phyloP scores from a whole-genome alignment of 2,113 vertebrate genomes.

The Pipra filicauda region DNA sequence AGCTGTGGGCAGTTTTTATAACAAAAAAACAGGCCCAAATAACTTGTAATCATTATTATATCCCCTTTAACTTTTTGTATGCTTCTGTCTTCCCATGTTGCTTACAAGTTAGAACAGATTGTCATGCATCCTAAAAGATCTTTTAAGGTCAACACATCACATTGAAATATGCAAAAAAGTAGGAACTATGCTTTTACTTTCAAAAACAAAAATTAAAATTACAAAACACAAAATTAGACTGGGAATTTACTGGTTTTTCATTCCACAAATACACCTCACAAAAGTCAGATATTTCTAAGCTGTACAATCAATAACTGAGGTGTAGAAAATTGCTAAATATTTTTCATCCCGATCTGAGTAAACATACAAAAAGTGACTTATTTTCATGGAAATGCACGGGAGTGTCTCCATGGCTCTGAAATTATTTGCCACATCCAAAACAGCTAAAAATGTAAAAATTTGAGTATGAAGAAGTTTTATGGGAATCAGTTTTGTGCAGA shows the following conservation, averaged over 20 bases:
- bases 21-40: neutral
- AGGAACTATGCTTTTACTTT: neutral
- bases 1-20: neutral
- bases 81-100: neutral
- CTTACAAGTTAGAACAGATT: neutral
- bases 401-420: neutral
- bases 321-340: constrained; percentile 8
- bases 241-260: neutral
- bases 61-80: neutral
- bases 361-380: constrained; percentile 23
- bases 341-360: neutral
- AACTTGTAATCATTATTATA: neutral
- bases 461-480: neutral
- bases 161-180: neutral
- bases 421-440: neutral
- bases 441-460: neutral
- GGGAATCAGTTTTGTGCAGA: neutral
- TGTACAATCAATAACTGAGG: constrained; percentile 15
- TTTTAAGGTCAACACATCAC: neutral
- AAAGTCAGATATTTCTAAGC: neutral
- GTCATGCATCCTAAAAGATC: neutral
- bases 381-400: constrained; percentile 9
- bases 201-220: neutral
- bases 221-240: neutral
- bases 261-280: neutral